Evolutionary conservation across 2,113 vertebrate species (phyloP), one percentile per base, ranked within the genome.

Genomic region (Neolamprologus toae): DNA sequence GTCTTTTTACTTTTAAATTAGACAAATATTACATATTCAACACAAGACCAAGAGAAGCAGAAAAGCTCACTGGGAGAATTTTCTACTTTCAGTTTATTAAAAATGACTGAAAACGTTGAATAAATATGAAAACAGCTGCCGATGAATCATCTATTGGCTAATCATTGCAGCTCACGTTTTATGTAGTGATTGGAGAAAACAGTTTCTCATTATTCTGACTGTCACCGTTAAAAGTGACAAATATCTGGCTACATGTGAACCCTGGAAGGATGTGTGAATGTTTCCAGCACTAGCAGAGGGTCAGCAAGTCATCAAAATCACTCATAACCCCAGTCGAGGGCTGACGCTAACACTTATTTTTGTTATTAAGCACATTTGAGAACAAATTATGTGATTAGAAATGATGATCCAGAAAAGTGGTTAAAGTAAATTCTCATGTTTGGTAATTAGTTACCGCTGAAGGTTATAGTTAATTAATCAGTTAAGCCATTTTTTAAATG

Each of bases 71-170:
- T 16, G 37, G 33, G 61, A 21, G 4, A 66, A 66, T 37, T 8
- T 66, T 21, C 4, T 73, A 26, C 37, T 17, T 73, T 45, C 40
- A 45, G 40, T 17, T 42, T 3, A 71, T 71, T 42, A 16, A 73
- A 73, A 73, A 73, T 10, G 21, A 73, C 21, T 0, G 0, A 26
- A 73, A 26, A 40, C 1, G 0, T 45, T 23, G n/a, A 73, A 6
- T 42, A 71, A 40, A 45, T 23, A 71, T 71, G 13, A 26, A 26
- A 45, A 45, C 68, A 17, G 68, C 13, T 45, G 37, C 13, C 0
- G 21, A 73, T 45, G 40, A 45, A 45, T 45, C 21, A 45, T 45
- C 37, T 26, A 3, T 42, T 45, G 61, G 33, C 33, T 66, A 66
- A 71, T 42, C 35, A 0, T 7, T 73, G 37, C 37, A 45, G 40